Base-by-base conservation (phyloP, 2,888 invertebrate species). In the Caenorhabditis japonica region DNA sequence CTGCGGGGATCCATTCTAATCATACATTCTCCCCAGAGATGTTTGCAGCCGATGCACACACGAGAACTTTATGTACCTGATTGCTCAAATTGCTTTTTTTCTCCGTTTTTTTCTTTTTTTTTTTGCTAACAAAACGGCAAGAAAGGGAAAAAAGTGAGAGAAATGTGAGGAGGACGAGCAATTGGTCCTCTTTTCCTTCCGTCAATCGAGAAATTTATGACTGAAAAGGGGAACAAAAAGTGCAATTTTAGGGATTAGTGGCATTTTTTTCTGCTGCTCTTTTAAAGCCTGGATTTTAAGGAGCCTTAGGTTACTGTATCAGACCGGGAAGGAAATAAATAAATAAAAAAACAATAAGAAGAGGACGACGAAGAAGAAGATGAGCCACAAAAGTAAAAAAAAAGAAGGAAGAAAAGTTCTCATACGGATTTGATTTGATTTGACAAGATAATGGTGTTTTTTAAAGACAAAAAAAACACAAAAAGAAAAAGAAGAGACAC, bases 51-150 rank as follows among this genome's bases (percentile, higher is more conserved):
- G 30, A 5, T 43, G 53, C 55, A 49, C 56, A 56, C 56, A 56
- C 66, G 39, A 66, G 66, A 66, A 66, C 66, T 66, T 66, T 66
- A 56, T 56, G 66, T 66, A 66, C 66, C 66, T 66, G 66, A 66
- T 66, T 66, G 66, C 36, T 56, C 56, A 66, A 66, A 66, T 66
- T 66, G 66, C 66, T 56, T 66, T 64, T 64, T 60, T 66, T n/a
- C n/a, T n/a, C n/a, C 44, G 30, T 10, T 56, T 53, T 56, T 56
- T n/a, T n/a, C n/a, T n/a, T n/a, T n/a, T n/a, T n/a, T n/a, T n/a
- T n/a, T n/a, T n/a, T n/a, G n/a, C n/a, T n/a, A n/a, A n/a, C 66
- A 66, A 51, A 66, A 58, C 46, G 46, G 46, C 36, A 25, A 21
- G 33, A 23, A 36, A 19, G 23, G 25, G 17, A 39, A 27, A 15